Evolutionary conservation across 1,140 invertebrate genomes (phyloP), one percentile per base, ranked within the genome.

Genomic region (Calephelis virginiensis): DNA sequence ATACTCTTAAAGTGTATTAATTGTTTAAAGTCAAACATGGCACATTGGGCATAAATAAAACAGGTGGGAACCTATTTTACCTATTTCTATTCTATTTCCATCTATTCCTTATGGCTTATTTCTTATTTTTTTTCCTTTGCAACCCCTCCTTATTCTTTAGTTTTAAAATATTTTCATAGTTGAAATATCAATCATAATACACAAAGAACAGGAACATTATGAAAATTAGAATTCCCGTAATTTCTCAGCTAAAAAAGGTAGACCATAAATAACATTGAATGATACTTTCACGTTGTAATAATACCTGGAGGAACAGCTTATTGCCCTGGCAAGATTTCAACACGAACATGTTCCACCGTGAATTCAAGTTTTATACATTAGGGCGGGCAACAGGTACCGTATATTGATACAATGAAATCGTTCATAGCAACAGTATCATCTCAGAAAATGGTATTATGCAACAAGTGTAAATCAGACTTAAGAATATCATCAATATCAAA

Each of bases 281-380:
- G 63, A 43, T 64, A 56, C 50, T 64, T 50, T 53, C 63, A 40
- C 49, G 38, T 63, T 63, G 45, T 48, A 17, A 62, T 63, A 48
- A 50, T 64, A 64, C 62, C 62, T 64, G 49, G 49, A 38, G 47
- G 14, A 56, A 43, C 46, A 50, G 62, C 48, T 64, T 37, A 43
- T 49, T 53, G 40, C 63, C 37, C 63, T 64, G 63, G 48, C 63
- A 64, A 56, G 37, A 50, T 64, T 64, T 64, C 63, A 64, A 64
- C 63, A 64, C 28, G 65, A 64, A 67, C 59, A 63, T 65, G 70
- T 56, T 70, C 70, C 72, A 70, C 48, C 45, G 69, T 74, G 70
- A 73, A 74, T 72, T 71, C 40, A 64, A 66, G 70, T 71, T 56
- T 56, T 71, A 70, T 68, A 78, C 63, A 53, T 40, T 50, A 50